Evolutionary conservation across 2,113 vertebrate genomes (phyloP).

Genomic region (Colaptes auratus): DNA sequence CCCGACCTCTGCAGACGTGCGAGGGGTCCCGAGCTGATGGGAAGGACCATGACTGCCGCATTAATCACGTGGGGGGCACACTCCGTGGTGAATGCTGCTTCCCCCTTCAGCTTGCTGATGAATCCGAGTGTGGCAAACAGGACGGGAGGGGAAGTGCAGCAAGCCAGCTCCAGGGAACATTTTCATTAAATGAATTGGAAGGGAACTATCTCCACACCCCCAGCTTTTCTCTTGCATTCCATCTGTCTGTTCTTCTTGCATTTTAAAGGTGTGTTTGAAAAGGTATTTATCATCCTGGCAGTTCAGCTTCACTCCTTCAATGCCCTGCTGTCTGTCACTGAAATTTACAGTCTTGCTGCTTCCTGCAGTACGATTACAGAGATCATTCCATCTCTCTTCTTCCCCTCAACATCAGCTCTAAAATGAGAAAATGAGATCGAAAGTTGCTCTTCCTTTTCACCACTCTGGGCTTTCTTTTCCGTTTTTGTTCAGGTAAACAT

Average conservation of each 20-base stretch:
- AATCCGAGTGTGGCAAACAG: conserved; percentile 20
- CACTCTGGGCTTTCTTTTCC: neutral
- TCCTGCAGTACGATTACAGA: neutral
- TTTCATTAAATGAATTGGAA: neutral
- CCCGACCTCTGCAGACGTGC: conserved; percentile 2
- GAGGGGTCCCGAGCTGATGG: conserved; percentile 62
- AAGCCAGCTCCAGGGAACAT: neutral
- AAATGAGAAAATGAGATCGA: conserved; percentile 17
- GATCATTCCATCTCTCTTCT: neutral
- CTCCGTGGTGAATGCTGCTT: conserved; percentile 47
- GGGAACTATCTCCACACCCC: neutral
- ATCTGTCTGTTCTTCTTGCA: neutral
- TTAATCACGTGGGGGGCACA: conserved; percentile 58
- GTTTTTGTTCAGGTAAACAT: neutral
- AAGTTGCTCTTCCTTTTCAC: neutral
- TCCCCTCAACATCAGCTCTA: neutral
- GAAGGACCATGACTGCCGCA: conserved; percentile 50
- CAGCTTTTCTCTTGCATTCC: neutral
- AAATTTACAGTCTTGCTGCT: neutral
- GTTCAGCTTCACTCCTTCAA: neutral
- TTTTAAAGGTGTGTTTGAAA: neutral
- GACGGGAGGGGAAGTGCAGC: neutral
- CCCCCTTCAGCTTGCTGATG: conserved; percentile 23
- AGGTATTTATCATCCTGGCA: neutral
- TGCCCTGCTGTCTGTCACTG: neutral